Conservation (phyloP, 2,113 vertebrate species). For the Hypomesus transpacificus region DNA sequence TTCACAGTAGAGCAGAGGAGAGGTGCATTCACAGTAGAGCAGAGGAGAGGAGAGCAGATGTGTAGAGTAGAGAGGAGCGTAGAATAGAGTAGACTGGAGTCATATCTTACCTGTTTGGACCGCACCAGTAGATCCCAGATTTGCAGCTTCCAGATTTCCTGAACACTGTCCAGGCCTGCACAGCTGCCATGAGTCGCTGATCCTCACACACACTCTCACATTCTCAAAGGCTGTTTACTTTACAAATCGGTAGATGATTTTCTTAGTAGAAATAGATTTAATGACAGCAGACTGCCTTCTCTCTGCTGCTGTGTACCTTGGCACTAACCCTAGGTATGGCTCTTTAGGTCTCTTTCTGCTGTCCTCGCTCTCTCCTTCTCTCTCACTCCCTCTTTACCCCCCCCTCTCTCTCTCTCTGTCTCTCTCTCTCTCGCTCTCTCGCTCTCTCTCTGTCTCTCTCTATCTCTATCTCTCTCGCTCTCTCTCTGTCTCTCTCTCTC, state of each 20-base stretch:
- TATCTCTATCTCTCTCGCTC: not conserved
- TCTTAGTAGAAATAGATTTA: constrained; percentile 40
- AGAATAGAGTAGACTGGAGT: no score
- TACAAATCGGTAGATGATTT: constrained; percentile 22
- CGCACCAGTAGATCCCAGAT: constrained; percentile 32
- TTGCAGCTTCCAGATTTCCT: constrained; percentile 55
- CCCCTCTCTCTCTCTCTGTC: not conserved
- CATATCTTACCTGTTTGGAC: constrained; percentile 16
- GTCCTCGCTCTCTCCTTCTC: not conserved
- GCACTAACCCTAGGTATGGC: not conserved
- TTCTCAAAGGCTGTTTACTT: constrained; percentile 42
- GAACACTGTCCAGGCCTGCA: constrained; percentile 49
- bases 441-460: not conserved
- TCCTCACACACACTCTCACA: constrained; percentile 26
- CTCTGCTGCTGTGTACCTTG: constrained; percentile 11
- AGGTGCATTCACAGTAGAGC: no score
- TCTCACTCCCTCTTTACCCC: constrained; percentile 1
- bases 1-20: no score
- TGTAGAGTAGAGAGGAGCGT: no score
- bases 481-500: not conserved
- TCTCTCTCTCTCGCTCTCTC: not conserved
- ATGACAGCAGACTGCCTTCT: constrained; percentile 14
- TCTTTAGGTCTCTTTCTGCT: not conserved
- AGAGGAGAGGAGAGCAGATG: no score
- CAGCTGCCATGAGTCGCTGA: constrained; percentile 55